These are phyloP conservation scores for Lepidotrigona ventralis DNA, from an alignment of 1,140 invertebrate genomes.

Conservation along the genomic window DNA sequence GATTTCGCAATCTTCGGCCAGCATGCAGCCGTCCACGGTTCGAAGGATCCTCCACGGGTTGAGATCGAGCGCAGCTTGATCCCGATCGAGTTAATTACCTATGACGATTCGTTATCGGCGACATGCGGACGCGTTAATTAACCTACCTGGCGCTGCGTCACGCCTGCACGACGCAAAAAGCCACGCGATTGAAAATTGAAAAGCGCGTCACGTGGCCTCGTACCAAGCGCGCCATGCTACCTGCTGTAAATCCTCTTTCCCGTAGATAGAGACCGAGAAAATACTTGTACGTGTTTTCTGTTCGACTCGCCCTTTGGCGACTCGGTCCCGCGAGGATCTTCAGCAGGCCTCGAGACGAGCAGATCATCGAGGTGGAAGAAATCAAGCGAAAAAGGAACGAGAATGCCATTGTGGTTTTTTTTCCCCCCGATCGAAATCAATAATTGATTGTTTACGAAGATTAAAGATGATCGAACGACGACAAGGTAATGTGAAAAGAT, in stretches of 20 bases:
- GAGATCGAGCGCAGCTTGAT: background rate
- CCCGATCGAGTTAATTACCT: slow-evolving; percentile 26
- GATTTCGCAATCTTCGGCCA: slow-evolving; percentile 48
- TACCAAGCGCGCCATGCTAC: background rate
- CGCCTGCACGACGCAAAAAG: background rate
- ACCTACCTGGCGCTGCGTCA: background rate
- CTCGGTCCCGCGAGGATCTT: background rate
- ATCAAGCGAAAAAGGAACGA: background rate
- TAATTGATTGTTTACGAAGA: too few species aligned
- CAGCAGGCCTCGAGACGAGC: background rate
- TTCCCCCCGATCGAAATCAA: too few species aligned
- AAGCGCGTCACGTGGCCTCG: background rate
- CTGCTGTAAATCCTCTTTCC: background rate
- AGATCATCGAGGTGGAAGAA: too few species aligned
- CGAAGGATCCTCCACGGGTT: background rate
- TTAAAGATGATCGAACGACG: too few species aligned
- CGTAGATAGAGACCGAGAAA: background rate
- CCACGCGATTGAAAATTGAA: background rate
- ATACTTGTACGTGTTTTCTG: background rate
- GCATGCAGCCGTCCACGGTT: background rate
- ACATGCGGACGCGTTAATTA: slow-evolving; percentile 11
- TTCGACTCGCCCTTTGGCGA: background rate
- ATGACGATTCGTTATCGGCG: slow-evolving; percentile 27
- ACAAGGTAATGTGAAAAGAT: too few species aligned
- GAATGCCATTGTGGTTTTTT: too few species aligned